These are phyloP conservation scores for Micromys minutus DNA, from an alignment of 2,113 vertebrate genomes.

Conservation along the genomic window DNA sequence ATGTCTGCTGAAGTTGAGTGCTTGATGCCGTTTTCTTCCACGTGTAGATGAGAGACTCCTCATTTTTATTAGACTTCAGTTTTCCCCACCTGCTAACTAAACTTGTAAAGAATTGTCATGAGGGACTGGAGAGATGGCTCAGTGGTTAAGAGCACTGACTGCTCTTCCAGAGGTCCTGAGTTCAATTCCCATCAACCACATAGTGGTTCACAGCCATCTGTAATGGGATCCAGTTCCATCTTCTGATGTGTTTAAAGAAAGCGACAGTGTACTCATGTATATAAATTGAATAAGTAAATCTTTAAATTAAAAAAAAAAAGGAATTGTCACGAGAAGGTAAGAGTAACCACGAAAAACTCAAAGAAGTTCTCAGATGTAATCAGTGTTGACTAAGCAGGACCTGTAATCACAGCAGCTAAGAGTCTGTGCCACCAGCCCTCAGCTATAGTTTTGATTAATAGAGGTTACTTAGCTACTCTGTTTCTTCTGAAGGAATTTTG, in stretches of 20 bases:
- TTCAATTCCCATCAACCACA: too few species aligned
- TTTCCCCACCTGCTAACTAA: not conserved
- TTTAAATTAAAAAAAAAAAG: too few species aligned
- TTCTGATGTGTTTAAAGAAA: too few species aligned
- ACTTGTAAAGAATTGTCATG: not conserved
- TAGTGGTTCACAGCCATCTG: too few species aligned
- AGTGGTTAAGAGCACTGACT: too few species aligned
- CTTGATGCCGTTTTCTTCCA: not conserved
- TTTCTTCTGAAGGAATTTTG: slow-evolving; percentile 1
- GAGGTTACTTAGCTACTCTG: not conserved
- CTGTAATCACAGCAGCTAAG: not conserved
- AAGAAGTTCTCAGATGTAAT: not conserved
- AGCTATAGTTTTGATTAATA: not conserved
- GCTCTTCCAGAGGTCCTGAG: too few species aligned
- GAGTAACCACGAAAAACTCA: not conserved
- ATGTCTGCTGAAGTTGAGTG: not conserved
- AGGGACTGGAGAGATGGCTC: too few species aligned
- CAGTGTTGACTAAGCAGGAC: not conserved
- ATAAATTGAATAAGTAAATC: too few species aligned
- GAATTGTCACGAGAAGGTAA: not conserved
- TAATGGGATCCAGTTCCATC: too few species aligned
- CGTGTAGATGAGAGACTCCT: not conserved
- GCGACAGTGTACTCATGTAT: too few species aligned
- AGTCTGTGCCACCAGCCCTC: not conserved
- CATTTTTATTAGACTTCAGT: not conserved